Percentiles rank a stretch among this genome's conserved stretches.
Evolutionary conservation across 2,113 vertebrate genomes (phyloP).

Genomic region (Zosterops hypoxanthus): DNA sequence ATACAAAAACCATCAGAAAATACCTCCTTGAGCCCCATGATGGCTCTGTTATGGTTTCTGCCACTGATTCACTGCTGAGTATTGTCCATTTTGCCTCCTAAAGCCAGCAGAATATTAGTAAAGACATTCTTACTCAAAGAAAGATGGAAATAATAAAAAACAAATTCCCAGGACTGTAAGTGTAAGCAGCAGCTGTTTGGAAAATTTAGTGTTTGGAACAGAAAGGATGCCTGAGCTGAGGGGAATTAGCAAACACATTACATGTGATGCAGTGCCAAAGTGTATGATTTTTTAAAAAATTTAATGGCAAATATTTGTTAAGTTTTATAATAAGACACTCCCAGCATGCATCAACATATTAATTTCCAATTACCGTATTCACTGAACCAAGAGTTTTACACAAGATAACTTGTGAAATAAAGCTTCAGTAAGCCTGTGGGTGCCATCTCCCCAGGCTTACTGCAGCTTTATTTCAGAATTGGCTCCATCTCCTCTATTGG

Average conservation of each 20-base stretch:
- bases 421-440: not conserved
- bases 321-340: not conserved
- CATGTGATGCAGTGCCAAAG: not conserved
- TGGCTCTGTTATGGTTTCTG: not conserved
- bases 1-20: not conserved
- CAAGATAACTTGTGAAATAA: not conserved
- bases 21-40: not conserved
- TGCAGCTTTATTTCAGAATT: not conserved
- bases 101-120: not conserved
- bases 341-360: not conserved
- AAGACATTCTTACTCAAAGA: not conserved
- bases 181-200: not conserved
- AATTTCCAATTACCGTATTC: not conserved
- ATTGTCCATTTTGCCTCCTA: not conserved
- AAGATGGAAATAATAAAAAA: not conserved
- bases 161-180: not conserved
- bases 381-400: not conserved
- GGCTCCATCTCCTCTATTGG: not conserved
- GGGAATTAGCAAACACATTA: not conserved
- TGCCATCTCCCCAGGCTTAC: not conserved
- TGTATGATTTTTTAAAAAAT: fast-evolving
- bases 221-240: not conserved
- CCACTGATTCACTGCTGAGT: not conserved
- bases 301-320: not conserved
- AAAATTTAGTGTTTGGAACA: not conserved